Base-by-base conservation (phyloP, 2,888 invertebrate genomes). In the Drosophila lacicola region DNA sequence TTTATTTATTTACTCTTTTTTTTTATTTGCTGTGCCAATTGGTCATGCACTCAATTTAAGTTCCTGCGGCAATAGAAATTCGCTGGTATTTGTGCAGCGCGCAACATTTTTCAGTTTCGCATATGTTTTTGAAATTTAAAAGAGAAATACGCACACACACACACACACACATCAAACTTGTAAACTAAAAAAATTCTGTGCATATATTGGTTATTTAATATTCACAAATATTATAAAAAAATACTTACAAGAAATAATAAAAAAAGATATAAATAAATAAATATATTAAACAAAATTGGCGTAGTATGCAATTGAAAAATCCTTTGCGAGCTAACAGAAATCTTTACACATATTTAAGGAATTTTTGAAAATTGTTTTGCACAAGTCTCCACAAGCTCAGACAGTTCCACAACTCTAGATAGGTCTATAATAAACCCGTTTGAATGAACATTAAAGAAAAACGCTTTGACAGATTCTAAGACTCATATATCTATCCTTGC, bases 41-140 rank as follows among this genome's bases (percentile, higher is more conserved):
- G 54, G 50, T 41, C 6, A 37, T 39, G 57, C 66, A 42, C 41
- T 47, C 66, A 68, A 66, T 54, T 68, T 46, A 60, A 71, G 54
- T 46, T 65, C 19, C 41, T 29, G n/a, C 37, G 25, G 36, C 25
- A 14, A 37, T 46, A 17, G n/a, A 60, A 60, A 54, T 44, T 17
- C 9, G 14, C 39, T 46, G 25, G n/a, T 29, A 19, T 45, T 37
- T 39, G 14, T 60, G 25, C n/a, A 44, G n/a, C 44, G 34, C 17
- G 21, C 21, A 44, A 4, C 34, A 44, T 42, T 50, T 50, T 51
- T 44, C 14, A 33, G 11, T 11, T 45, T 25, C 13, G 17, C 47
- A 37, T 37, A 37, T 37, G 17, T 56, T 56, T 13, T 10, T 17
- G 3, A 25, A 13, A 36, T 51, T 34, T 25, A 17, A 13, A 21